A percentile compares a stretch with the other conserved stretches of the same genome.
Evolutionary conservation across 53 echinoderm and acorn worm species (phyloP).

Genomic region (Apostichopus leukothele): DNA sequence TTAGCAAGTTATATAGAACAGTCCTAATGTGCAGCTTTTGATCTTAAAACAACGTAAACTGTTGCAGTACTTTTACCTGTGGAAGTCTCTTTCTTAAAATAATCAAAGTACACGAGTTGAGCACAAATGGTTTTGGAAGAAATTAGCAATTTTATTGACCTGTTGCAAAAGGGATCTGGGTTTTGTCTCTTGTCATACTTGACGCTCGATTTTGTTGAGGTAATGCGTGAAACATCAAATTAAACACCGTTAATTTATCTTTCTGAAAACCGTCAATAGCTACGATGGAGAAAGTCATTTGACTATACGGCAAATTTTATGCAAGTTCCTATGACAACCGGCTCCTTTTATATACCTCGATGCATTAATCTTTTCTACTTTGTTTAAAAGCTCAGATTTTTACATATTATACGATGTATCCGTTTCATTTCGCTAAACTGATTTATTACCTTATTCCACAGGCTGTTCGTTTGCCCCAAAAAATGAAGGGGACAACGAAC

Average conservation of each 20-base stretch:
- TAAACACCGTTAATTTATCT: not conserved
- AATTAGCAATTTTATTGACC: slow-evolving; percentile 34
- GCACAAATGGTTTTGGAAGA: not conserved
- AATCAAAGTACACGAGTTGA: not conserved
- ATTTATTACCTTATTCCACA: slow-evolving; percentile 27
- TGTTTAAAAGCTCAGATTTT: slow-evolving; percentile 10
- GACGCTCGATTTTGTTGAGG: not conserved
- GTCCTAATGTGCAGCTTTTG: no score
- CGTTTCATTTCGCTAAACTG: slow-evolving; percentile 42
- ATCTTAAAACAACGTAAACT: no score
- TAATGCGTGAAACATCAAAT: not conserved
- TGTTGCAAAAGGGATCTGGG: slow-evolving; percentile 32
- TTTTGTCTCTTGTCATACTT: slow-evolving; percentile 25
- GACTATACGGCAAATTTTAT: not conserved
- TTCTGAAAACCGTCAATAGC: not conserved
- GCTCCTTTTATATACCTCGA: not conserved
- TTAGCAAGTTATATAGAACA: no score
- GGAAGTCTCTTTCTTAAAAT: not conserved
- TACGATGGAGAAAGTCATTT: not conserved
- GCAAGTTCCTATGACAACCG: slow-evolving; percentile 1
- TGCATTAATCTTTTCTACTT: slow-evolving; percentile 22
- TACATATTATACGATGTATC: slow-evolving; percentile 1
- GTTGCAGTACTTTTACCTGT: no score
- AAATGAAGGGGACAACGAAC: not conserved
- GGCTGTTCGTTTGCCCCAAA: not conserved